Conservation (phyloP, 2,113 vertebrate species). For the Malurus melanocephalus region DNA sequence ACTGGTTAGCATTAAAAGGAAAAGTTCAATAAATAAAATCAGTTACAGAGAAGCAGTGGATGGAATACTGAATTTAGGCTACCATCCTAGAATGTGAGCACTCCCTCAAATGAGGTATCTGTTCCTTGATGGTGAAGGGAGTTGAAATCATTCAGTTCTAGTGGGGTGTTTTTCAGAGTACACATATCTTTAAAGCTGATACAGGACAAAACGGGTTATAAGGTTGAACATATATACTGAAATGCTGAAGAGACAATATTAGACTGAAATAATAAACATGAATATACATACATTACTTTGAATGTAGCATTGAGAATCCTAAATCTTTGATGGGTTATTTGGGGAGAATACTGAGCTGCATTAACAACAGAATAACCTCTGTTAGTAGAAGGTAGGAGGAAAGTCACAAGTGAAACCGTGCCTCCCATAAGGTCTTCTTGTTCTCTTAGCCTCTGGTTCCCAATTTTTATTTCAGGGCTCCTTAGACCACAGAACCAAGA, state of each 20-base stretch:
- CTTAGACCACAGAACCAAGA: not conserved
- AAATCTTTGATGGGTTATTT: not conserved
- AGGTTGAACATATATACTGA: not conserved
- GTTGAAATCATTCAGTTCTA: not conserved
- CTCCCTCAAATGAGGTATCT: not conserved
- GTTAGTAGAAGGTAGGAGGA: not conserved
- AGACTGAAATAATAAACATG: not conserved
- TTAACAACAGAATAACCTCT: not conserved
- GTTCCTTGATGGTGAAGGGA: not conserved
- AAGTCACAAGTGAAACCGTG: not conserved
- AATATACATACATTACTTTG: not conserved
- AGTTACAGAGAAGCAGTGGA: not conserved
- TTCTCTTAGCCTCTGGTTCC: not conserved
- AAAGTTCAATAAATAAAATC: not conserved
- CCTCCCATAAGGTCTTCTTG: not conserved
- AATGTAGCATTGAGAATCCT: not conserved
- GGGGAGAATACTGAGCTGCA: not conserved
- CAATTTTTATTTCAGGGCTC: not conserved
- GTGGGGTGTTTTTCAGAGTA: not conserved
- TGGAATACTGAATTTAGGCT: not conserved
- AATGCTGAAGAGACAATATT: not conserved
- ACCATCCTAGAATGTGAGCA: not conserved
- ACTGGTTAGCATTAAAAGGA: not conserved
- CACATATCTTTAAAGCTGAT: not conserved
- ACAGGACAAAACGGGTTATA: not conserved